These are phyloP conservation scores for Enoplosus armatus DNA, from an alignment of 2,797 vertebrate species.

Conservation along the genomic window DNA sequence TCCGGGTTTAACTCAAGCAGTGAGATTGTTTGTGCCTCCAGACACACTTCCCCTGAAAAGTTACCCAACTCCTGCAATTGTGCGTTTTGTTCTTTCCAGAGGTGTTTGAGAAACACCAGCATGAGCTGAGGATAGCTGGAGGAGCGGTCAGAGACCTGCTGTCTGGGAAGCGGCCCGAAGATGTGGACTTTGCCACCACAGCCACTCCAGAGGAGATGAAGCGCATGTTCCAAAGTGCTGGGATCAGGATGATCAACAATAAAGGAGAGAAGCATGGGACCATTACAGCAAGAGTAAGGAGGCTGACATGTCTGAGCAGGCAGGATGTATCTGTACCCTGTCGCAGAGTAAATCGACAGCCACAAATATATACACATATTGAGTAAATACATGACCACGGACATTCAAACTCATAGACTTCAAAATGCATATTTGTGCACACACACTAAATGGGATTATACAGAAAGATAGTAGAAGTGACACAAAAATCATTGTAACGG, in stretches of 20 bases:
- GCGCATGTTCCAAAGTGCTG: conserved; percentile 89
- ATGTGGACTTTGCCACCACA: conserved; percentile 97
- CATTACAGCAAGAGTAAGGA: conserved; percentile 94
- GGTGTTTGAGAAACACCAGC: conserved; percentile 90
- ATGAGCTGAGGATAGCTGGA: conserved; percentile 95
- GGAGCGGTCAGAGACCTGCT: conserved; percentile 96
- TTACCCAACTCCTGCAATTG: background rate
- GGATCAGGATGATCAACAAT: conserved; percentile 96
- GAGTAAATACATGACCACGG: background rate
- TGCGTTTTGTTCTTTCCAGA: conserved; percentile 77
- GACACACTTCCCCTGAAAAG: background rate
- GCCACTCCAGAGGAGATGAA: conserved; percentile 97
- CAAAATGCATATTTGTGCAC: background rate
- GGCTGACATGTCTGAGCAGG: background rate
- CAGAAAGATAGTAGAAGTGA: background rate
- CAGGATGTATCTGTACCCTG: background rate
- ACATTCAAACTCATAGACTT: background rate
- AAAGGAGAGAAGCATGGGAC: conserved; percentile 97
- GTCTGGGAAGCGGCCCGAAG: conserved; percentile 90
- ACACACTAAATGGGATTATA: background rate
- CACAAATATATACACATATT: background rate
- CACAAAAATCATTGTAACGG: background rate
- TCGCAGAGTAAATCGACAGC: too few species aligned
- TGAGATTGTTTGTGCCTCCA: background rate
- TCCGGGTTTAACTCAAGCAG: background rate